Evolutionary conservation across 2,797 vertebrate species (phyloP).

Genomic region (Enteromius treurensis): DNA sequence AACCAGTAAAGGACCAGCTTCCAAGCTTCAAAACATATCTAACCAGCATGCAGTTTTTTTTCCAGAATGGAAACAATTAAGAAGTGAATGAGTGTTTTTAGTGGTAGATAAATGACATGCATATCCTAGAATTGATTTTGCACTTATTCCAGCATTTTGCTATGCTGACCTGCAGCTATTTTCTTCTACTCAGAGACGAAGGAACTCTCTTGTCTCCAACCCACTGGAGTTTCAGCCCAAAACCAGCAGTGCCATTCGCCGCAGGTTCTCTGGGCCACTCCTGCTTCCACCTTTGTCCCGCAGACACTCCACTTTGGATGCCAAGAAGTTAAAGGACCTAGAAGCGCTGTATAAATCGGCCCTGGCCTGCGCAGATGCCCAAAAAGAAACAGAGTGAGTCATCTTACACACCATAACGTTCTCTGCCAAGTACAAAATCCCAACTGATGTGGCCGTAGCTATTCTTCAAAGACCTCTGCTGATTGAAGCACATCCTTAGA

Average conservation of each 20-base stretch:
- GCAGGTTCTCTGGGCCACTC: conserved; percentile 82
- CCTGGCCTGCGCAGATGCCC: conserved; percentile 73
- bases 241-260: conserved; percentile 68
- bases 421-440: neutral
- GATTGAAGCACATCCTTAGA: conserved; percentile 17
- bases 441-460: neutral
- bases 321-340: conserved; percentile 66
- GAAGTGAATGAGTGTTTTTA: neutral
- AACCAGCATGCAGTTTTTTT: too few species aligned
- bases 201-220: conserved; percentile 66
- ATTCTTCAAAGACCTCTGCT: neutral
- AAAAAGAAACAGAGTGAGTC: conserved; percentile 55
- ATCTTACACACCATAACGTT: conserved; percentile 29
- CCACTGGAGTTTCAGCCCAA: conserved; percentile 50
- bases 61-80: neutral
- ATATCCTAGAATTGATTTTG: neutral
- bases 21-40: too few species aligned
- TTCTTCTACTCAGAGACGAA: conserved; percentile 66
- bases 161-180: neutral
- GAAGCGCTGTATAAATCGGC: conserved; percentile 72
- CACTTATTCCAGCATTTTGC: neutral
- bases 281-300: conserved; percentile 78
- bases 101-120: neutral
- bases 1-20: too few species aligned
- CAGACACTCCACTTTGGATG: conserved; percentile 74